These are phyloP conservation scores for Kryptolebias marmoratus DNA, from an alignment of 2,113 vertebrate genomes.

Conservation along the genomic window DNA sequence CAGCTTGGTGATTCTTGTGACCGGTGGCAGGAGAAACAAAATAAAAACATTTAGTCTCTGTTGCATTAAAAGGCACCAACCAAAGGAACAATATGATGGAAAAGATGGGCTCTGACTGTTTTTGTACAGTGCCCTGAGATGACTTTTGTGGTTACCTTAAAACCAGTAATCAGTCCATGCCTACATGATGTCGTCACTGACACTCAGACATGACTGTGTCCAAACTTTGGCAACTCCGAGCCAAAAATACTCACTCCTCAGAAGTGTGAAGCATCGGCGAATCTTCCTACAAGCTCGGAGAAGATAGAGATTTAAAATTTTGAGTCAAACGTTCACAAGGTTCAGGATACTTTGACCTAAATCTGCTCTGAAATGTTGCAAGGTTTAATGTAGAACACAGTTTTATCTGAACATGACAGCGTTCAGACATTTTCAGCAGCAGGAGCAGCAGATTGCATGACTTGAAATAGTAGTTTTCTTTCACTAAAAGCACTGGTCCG, in stretches of 20 bases:
- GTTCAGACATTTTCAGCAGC: constrained; percentile 50
- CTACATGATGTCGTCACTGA: no score
- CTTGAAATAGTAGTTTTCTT: constrained; percentile 48
- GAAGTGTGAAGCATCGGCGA: constrained; percentile 38
- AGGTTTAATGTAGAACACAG: constrained; percentile 46
- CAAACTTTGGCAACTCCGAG: constrained; percentile 64
- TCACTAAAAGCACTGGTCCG: constrained; percentile 51
- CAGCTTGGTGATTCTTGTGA: no score
- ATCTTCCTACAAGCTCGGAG: constrained; percentile 34
- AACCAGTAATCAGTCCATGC: no score
- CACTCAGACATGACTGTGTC: constrained; percentile 54
- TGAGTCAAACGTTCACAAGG: constrained; percentile 23
- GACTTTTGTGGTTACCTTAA: no score
- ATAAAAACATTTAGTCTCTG: no score
- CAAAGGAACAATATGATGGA: no score
- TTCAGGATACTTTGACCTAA: constrained; percentile 46
- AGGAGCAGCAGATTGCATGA: constrained; percentile 43
- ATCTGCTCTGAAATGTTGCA: constrained; percentile 30
- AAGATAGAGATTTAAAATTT: constrained; percentile 40
- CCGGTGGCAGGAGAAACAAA: no score
- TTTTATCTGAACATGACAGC: constrained; percentile 41
- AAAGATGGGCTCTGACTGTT: no score
- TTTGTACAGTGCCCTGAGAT: no score
- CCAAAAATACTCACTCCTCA: constrained; percentile 57
- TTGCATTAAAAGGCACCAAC: no score